Conservation (phyloP, 2,113 vertebrate species). For the Engraulis encrasicolus region DNA sequence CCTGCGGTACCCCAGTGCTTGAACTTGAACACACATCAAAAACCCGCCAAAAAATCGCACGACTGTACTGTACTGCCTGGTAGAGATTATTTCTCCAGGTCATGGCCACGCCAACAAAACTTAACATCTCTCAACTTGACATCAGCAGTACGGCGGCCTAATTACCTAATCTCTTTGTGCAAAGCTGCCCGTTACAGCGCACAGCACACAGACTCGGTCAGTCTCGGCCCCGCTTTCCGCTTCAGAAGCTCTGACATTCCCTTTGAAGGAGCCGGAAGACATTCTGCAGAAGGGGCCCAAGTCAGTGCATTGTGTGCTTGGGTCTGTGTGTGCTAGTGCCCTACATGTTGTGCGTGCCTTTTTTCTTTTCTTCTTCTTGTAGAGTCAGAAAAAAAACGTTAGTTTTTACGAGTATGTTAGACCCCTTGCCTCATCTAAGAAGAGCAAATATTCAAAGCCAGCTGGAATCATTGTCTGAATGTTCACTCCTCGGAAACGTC, state of each 20-base stretch:
- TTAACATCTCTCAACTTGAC: conserved; percentile 12
- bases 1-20: not conserved
- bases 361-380: not conserved
- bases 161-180: conserved; percentile 9
- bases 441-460: not conserved
- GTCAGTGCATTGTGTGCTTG: too few relatives aligned
- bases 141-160: conserved; percentile 9
- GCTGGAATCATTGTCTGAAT: not conserved
- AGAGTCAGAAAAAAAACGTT: too few relatives aligned
- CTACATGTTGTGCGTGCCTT: not conserved
- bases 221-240: not conserved
- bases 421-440: not conserved
- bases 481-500: not conserved
- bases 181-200: too few relatives aligned
- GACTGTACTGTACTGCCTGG: too few relatives aligned
- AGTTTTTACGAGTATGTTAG: not conserved
- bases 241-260: not conserved
- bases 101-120: not conserved
- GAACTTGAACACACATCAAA: not conserved
- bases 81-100: conserved; percentile 13
- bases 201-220: not conserved
- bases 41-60: conserved; percentile 8
- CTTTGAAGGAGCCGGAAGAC: not conserved
- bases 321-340: not conserved
- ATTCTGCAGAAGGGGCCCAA: not conserved